Evolutionary conservation across 2,888 invertebrate species (phyloP).

Genomic region (Platycheirus albimanus): DNA sequence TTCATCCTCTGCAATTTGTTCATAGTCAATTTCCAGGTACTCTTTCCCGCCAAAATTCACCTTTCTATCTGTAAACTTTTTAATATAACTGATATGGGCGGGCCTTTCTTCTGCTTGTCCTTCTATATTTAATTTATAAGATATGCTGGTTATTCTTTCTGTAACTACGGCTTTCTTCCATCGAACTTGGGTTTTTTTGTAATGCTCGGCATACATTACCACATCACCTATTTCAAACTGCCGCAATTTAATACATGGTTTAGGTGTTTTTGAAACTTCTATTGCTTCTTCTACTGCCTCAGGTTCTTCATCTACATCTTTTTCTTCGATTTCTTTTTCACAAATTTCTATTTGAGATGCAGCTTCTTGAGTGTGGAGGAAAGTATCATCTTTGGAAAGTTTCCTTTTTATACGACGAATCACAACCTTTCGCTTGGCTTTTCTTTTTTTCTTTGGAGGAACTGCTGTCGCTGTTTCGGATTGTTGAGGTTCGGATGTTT

Average conservation of each 20-base stretch:
- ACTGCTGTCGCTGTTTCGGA: background rate
- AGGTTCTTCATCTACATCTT: slow-evolving; percentile 68
- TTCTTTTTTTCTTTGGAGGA: slow-evolving; percentile 77
- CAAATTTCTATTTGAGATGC: slow-evolving; percentile 79
- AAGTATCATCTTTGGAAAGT: slow-evolving; percentile 79
- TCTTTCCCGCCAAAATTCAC: slow-evolving; percentile 82
- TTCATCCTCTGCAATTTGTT: slow-evolving; percentile 81
- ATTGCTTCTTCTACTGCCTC: slow-evolving; percentile 65
- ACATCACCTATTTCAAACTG: slow-evolving; percentile 80
- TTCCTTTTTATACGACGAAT: slow-evolving; percentile 81
- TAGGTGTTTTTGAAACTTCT: slow-evolving; percentile 76
- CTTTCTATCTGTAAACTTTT: slow-evolving; percentile 80
- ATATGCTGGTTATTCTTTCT: slow-evolving; percentile 82
- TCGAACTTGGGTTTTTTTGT: slow-evolving; percentile 80
- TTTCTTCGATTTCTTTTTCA: slow-evolving; percentile 79
- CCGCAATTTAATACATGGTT: slow-evolving; percentile 79
- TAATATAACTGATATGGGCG: slow-evolving; percentile 81
- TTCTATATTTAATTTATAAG: slow-evolving; percentile 81
- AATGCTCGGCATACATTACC: slow-evolving; percentile 81
- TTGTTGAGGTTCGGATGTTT: no score
- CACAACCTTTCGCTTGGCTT: slow-evolving; percentile 81
- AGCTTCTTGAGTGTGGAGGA: slow-evolving; percentile 77
- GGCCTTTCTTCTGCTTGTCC: slow-evolving; percentile 81
- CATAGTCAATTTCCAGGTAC: slow-evolving; percentile 82
- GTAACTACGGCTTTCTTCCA: slow-evolving; percentile 80